phyloP scores from a whole-genome alignment of 2,797 vertebrate genomes.

The Erpetoichthys calabaricus region DNA sequence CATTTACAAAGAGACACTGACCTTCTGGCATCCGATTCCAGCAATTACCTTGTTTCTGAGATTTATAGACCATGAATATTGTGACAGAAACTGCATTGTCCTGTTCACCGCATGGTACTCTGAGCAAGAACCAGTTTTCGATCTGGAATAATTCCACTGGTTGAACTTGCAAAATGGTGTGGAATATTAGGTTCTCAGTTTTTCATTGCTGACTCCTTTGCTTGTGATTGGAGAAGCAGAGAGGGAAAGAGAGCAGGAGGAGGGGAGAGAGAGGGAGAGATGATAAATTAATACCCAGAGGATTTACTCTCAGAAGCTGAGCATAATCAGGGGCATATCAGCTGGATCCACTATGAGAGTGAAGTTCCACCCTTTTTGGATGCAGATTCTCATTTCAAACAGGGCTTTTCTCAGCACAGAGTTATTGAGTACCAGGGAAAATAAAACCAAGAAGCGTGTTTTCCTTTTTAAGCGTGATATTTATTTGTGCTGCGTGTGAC shows the following conservation, averaged over 20 bases:
- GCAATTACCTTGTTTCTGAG: background rate
- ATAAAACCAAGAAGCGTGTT: background rate
- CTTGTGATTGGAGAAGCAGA: background rate
- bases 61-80: background rate
- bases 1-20: slow-evolving; percentile 4
- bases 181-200: too few species aligned
- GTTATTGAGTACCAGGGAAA: background rate
- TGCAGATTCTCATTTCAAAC: background rate
- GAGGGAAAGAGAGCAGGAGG: background rate
- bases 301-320: slow-evolving; percentile 1
- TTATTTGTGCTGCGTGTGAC: slow-evolving; percentile 17
- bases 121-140: background rate
- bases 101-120: background rate
- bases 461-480: slow-evolving; percentile 13
- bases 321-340: background rate
- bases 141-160: slow-evolving; percentile 5
- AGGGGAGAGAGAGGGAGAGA: background rate
- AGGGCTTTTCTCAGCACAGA: background rate
- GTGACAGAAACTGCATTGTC: background rate
- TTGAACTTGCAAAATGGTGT: too few species aligned
- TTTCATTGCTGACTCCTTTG: too few species aligned
- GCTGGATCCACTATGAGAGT: background rate
- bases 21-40: background rate
- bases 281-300: slow-evolving; percentile 4
- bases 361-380: background rate